These are phyloP conservation scores for Uloborus plumipes DNA, from an alignment of 2,888 invertebrate genomes.

Conservation along the genomic window DNA sequence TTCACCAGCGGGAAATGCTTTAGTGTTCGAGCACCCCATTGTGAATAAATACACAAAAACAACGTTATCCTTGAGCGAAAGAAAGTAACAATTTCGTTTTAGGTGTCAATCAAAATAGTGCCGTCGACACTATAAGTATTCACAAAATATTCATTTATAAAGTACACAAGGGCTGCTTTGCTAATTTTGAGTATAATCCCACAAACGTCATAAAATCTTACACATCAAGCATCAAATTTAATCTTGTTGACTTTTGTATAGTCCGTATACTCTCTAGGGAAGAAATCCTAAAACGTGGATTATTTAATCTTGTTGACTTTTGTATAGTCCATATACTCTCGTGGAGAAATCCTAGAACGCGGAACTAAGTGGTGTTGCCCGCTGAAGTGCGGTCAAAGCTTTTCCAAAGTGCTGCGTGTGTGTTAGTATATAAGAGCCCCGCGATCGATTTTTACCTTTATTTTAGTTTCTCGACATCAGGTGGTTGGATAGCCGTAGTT, in stretches of 20 bases:
- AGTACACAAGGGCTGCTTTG: no score
- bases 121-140: no score
- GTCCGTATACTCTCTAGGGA: not conserved
- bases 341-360: not conserved
- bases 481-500: conserved; percentile 43
- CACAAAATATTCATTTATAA: no score
- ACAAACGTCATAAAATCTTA: no score
- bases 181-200: no score
- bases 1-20: conserved; percentile 31
- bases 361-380: not conserved
- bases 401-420: conserved; percentile 26
- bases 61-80: not conserved
- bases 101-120: no score
- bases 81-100: not conserved
- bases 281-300: not conserved
- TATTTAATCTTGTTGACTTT: no score
- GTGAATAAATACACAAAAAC: not conserved
- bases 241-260: no score
- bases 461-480: conserved; percentile 45
- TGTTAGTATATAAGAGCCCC: conserved; percentile 13
- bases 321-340: no score
- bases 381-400: not conserved
- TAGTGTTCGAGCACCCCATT: conserved; percentile 58
- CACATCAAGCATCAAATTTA: no score
- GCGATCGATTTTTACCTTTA: conserved; percentile 52